Evolutionary conservation across 2,888 invertebrate species (phyloP), one percentile per base, ranked within the genome.

Genomic region (Steinernema carpocapsae): DNA sequence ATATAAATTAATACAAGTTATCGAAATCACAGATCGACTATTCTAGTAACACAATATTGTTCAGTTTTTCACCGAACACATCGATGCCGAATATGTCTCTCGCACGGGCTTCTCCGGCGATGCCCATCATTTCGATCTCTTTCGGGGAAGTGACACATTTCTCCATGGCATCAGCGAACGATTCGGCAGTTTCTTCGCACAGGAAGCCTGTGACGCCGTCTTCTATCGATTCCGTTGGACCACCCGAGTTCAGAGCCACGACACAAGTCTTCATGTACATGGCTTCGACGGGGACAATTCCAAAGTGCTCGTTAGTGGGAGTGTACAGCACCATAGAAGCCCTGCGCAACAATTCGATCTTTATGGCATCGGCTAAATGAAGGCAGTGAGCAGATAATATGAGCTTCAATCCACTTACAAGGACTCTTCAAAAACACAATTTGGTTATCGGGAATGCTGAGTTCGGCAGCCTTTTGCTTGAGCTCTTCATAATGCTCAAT

Each of bases 251-350:
- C 0, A 94, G 93, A 0, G 99, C 99, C 80, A 99, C 92, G 0
- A 99, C 96, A 3, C 97, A 96, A 86, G 94, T 93, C 2, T 91
- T 91, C 88, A 92, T 92, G 87, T 94, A 94, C 99, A 99, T 99
- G 0, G 97, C 96, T 90, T 99, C 99, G 73, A 99, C 90, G 0
- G 99, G 99, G 10, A 99, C 99, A 84, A 99, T 99, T 4, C 99
- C 99, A 90, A 99, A 99, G 89, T 99, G 99, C 88, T 99, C 99
- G 88, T 94, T 93, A 1, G 93, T 92, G 0, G 99, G 99, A 7
- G 99, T 99, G 87, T 99, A 99, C 26, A 99, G 87, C 24, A 99
- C 89, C 79, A 93, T 93, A 73, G 92, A 91, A 82, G 93, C 92
- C 74, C 92, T 89, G 45, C 91, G 89, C n/a, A 99, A 90, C 24